Evolutionary conservation across 2,113 vertebrate species (phyloP).

Genomic region (Zosterops borbonicus): DNA sequence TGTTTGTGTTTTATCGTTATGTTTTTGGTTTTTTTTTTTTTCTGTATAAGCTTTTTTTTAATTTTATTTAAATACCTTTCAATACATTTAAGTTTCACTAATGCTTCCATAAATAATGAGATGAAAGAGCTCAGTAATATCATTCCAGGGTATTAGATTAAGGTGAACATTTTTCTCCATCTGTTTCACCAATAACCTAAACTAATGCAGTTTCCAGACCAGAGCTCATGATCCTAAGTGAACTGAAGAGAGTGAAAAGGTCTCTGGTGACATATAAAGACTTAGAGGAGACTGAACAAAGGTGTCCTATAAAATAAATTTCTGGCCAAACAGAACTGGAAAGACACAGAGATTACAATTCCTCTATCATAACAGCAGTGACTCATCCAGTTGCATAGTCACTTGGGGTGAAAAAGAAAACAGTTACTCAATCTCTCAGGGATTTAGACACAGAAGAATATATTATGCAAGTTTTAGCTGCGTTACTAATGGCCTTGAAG

Average conservation of each 20-base stretch:
- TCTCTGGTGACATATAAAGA: constrained; percentile 4
- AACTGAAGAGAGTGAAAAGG: constrained; percentile 4
- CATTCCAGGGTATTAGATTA: background rate
- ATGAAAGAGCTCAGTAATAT: background rate
- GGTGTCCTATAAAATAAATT: constrained; percentile 31
- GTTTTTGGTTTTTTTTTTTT: background rate
- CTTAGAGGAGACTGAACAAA: constrained; percentile 18
- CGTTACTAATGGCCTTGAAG: constrained; percentile 58
- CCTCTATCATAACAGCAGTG: constrained; percentile 36
- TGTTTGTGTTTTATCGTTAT: background rate
- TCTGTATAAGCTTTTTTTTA: background rate
- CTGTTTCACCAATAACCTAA: constrained; percentile 37
- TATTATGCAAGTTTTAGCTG: constrained; percentile 61
- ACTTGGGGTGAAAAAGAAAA: constrained; percentile 57
- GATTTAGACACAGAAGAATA: constrained; percentile 59
- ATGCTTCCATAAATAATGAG: background rate
- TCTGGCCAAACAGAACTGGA: constrained; percentile 32
- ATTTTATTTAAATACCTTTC: background rate
- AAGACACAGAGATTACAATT: constrained; percentile 19
- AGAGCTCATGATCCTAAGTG: background rate
- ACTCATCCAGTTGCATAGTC: constrained; percentile 48
- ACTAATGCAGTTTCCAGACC: constrained; percentile 7
- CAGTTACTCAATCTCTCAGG: constrained; percentile 61
- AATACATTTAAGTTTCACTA: background rate
- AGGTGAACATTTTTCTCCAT: background rate